These are phyloP conservation scores for Eulimnadia texana DNA, from an alignment of 1,140 invertebrate species.

Conservation along the genomic window DNA sequence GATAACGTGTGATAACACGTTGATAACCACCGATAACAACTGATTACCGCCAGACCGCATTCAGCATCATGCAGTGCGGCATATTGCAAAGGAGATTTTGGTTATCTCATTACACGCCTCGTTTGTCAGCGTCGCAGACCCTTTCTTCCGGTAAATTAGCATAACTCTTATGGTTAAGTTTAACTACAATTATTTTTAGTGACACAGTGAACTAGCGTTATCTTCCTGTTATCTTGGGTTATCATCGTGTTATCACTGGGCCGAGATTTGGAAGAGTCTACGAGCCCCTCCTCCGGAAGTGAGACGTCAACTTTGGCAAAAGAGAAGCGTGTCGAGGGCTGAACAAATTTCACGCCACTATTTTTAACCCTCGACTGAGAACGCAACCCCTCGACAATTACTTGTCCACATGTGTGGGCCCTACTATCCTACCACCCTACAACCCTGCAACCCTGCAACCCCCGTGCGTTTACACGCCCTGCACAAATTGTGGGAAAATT, in stretches of 20 bases:
- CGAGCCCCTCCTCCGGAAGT: neutral
- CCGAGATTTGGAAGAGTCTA: neutral
- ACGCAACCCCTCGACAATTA: neutral
- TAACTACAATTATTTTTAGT: neutral
- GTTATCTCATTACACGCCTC: neutral
- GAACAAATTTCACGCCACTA: neutral
- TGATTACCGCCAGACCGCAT: too few relatives aligned
- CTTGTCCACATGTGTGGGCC: neutral
- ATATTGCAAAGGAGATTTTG: too few relatives aligned
- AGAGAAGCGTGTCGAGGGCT: neutral
- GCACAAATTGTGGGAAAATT: neutral
- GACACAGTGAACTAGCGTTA: neutral
- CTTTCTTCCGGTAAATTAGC: neutral
- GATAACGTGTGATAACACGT: too few relatives aligned
- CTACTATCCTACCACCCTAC: too few relatives aligned
- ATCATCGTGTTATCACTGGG: too few relatives aligned
- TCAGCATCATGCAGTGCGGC: too few relatives aligned
- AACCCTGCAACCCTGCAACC: too few relatives aligned
- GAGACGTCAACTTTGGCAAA: neutral
- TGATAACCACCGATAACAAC: too few relatives aligned
- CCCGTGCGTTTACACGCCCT: neutral
- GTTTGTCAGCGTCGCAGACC: neutral
- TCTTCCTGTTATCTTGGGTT: too few relatives aligned
- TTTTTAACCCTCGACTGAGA: too few relatives aligned
- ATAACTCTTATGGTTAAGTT: neutral